phyloP scores from a whole-genome alignment of 2,888 invertebrate species.

The Pyrrhosoma nymphula region DNA sequence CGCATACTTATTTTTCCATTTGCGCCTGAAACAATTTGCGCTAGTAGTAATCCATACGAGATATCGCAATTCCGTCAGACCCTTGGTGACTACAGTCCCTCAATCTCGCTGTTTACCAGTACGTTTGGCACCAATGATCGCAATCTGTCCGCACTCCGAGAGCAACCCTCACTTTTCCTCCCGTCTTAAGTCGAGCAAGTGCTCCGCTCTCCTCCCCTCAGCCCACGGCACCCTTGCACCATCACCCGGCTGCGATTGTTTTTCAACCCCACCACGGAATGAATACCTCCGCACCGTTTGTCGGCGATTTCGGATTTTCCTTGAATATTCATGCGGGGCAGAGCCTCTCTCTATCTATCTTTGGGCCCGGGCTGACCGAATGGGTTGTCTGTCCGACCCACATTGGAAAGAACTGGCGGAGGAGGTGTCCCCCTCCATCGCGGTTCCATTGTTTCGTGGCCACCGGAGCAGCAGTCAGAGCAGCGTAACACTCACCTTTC shows the following conservation, averaged over 20 bases:
- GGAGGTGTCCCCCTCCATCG: background rate
- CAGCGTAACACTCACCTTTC: slow-evolving; percentile 13
- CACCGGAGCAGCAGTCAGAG: background rate
- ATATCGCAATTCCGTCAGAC: too few species aligned
- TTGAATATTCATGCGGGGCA: background rate
- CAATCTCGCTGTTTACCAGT: too few species aligned
- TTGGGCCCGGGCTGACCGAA: background rate
- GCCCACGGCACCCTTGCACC: background rate
- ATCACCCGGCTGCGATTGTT: slow-evolving; percentile 21
- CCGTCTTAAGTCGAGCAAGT: background rate
- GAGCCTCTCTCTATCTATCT: background rate
- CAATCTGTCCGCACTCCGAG: too few species aligned
- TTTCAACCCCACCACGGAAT: background rate
- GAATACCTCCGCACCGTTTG: background rate
- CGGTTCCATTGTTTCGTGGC: background rate
- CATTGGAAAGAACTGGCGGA: background rate
- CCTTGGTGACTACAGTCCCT: too few species aligned
- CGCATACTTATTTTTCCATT: too few species aligned
- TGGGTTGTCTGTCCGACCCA: slow-evolving; percentile 14
- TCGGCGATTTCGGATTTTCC: slow-evolving; percentile 3
- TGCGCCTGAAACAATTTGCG: too few species aligned
- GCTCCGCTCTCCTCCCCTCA: background rate
- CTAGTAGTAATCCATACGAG: too few species aligned
- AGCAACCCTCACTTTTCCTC: too few species aligned
- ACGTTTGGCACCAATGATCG: too few species aligned